phyloP scores from a whole-genome alignment of 1,140 invertebrate genomes.

The Dendrolimus kikuchii region DNA sequence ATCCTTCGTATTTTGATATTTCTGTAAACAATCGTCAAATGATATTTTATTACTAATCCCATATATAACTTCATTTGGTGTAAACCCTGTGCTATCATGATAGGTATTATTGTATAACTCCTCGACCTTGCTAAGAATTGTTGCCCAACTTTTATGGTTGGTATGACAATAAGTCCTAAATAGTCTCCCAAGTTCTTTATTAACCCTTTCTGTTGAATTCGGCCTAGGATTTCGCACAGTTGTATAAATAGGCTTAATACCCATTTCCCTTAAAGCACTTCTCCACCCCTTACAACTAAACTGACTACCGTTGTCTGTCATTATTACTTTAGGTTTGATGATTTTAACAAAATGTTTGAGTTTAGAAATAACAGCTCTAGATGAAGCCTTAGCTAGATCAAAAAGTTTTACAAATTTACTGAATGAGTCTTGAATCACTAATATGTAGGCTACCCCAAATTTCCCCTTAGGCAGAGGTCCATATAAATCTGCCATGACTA shows the following conservation, averaged over 20 bases:
- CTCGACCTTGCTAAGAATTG: slow-evolving; percentile 3
- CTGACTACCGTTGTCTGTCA: slow-evolving; percentile 23
- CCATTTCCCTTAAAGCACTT: slow-evolving; percentile 1
- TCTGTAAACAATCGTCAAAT: neutral
- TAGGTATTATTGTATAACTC: slow-evolving; percentile 34
- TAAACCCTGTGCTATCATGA: slow-evolving; percentile 36
- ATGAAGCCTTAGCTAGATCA: slow-evolving; percentile 27
- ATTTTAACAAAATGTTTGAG: slow-evolving; percentile 15
- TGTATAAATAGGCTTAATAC: slow-evolving; percentile 22
- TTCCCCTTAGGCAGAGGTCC: slow-evolving; percentile 27
- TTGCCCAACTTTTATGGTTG: slow-evolving; percentile 21
- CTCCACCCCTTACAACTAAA: slow-evolving; percentile 15
- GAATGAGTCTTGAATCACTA: slow-evolving; percentile 38
- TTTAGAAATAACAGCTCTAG: slow-evolving; percentile 16
- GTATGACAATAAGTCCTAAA: slow-evolving; percentile 28
- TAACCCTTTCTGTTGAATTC: slow-evolving; percentile 31
- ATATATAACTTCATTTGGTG: slow-evolving; percentile 36
- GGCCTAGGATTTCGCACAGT: slow-evolving; percentile 32
- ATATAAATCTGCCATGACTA: slow-evolving; percentile 35
- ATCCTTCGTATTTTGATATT: slow-evolving; percentile 9
- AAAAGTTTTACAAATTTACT: slow-evolving; percentile 38
- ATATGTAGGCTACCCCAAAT: slow-evolving; percentile 23
- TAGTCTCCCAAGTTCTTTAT: slow-evolving; percentile 30
- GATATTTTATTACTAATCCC: slow-evolving; percentile 15
- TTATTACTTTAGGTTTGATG: slow-evolving; percentile 12